Evolutionary conservation across 2,888 invertebrate species (phyloP).

Genomic region (Thereva nobilitata): DNA sequence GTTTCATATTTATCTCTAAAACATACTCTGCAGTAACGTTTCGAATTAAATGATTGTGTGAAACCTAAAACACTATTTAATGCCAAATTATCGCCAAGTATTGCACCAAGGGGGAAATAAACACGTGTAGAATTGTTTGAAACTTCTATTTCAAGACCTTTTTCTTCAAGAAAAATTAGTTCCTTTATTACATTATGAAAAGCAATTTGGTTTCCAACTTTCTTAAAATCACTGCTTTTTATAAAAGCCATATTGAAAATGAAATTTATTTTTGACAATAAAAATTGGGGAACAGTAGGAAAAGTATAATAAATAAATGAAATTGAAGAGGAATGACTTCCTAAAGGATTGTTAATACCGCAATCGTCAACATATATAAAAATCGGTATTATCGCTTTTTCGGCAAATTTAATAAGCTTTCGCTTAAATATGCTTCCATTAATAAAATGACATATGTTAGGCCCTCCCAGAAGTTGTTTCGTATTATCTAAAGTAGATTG

Average conservation of each 20-base stretch:
- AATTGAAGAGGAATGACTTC: constrained; percentile 12
- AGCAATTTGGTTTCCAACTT: too few species aligned
- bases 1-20: constrained; percentile 9
- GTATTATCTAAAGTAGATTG: constrained; percentile 2
- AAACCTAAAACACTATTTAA: constrained; percentile 26
- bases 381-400: neutral
- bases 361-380: constrained; percentile 18
- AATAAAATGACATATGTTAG: constrained; percentile 4
- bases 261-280: constrained; percentile 16
- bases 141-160: constrained; percentile 12
- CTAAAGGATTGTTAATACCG: constrained; percentile 19
- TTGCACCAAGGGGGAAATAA: constrained; percentile 18
- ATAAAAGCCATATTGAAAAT: constrained; percentile 21
- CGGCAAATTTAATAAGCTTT: neutral
- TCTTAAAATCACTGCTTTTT: constrained; percentile 6
- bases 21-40: constrained; percentile 19
- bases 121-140: constrained; percentile 1
- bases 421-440: neutral
- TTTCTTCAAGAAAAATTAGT: neutral
- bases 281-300: constrained; percentile 23
- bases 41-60: constrained; percentile 19
- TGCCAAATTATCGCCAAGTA: constrained; percentile 27
- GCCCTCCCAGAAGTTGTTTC: neutral
- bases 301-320: constrained; percentile 26
- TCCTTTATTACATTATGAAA: constrained; percentile 3